Evolutionary conservation across 2,797 vertebrate genomes (phyloP), one percentile per base, ranked within the genome.

Genomic region (Nasua narica): DNA sequence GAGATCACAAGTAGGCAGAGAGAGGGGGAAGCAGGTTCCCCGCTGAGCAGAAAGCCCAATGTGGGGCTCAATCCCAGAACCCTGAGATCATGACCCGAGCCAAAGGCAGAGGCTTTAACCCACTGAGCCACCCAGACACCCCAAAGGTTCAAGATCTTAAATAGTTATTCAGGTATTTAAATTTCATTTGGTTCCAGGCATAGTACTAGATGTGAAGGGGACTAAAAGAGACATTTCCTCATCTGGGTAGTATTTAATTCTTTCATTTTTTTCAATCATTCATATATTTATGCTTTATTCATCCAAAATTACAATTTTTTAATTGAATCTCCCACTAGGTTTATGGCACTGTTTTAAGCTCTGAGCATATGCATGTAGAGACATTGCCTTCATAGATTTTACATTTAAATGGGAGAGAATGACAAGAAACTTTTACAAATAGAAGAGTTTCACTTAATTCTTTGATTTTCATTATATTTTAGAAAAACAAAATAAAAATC

Each of bases 401-500:
- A 87, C 21, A 40, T 5, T 65, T 72, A 90, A 72, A 12, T 81
- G 9, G 27, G 13, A 87, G 35, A 89, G 4, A 62, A 52, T 37
- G 37, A 74, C 56, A 96, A 81, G 35, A 85, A 52, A 54, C 10
- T 23, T 92, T 87, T 87, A 87, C 4, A 93, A 92, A 81, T 65
- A 81, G 37, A 90, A 81, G 19, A 46, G 84, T 81, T 93, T 78
- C 43, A 76, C 67, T 37, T 79, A 89, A 72, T 21, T 90, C 3
- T 81, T 70, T 67, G 29, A 25, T 72, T 56, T 62, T 90, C 19
- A 43, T 60, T 12, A 16, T 88, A 18, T 48, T 87, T 95, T 52
- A 84, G 18, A 58, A 94, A 96, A 89, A 7, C 10, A 76, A 97
- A 95, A 72, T 58, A 60, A 77, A 70, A 91, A 35, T 13, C n/a